Evolutionary conservation across 1,140 invertebrate genomes (phyloP).

Genomic region (Penaeus chinensis): DNA sequence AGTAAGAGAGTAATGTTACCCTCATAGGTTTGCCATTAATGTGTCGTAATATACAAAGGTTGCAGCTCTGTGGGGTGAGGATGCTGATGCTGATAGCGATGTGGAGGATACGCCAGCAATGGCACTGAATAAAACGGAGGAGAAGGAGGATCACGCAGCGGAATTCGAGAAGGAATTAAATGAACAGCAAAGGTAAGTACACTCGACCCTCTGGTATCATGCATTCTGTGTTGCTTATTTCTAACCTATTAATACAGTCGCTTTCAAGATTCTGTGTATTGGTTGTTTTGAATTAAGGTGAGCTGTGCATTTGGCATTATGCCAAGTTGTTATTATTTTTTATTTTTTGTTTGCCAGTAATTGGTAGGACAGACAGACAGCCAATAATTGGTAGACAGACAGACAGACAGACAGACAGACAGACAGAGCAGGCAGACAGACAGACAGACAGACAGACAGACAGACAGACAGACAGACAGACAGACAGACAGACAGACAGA

Average conservation of each 20-base stretch:
- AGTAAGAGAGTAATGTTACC: neutral
- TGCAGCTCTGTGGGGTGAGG: slow-evolving; percentile 52
- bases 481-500: too few species aligned
- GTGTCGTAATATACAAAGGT: slow-evolving; percentile 28
- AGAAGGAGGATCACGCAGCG: slow-evolving; percentile 55
- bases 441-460: too few species aligned
- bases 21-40: neutral
- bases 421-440: too few species aligned
- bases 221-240: neutral
- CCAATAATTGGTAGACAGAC: too few species aligned
- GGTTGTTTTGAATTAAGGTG: too few species aligned
- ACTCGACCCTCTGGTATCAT: neutral
- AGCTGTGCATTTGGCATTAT: too few species aligned
- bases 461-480: too few species aligned
- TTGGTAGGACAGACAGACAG: too few species aligned
- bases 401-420: too few species aligned
- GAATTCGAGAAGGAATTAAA: slow-evolving; percentile 58
- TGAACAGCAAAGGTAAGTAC: slow-evolving; percentile 48
- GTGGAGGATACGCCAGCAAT: slow-evolving; percentile 24
- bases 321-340: too few species aligned
- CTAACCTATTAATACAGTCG: neutral
- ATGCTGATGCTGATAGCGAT: slow-evolving; percentile 53
- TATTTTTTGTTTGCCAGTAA: too few species aligned
- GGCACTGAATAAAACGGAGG: neutral
- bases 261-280: too few species aligned